Percentiles rank a stretch among this genome's conserved stretches.
Conservation (phyloP, 2,113 vertebrate genomes). For the Sinocyclocheilus anophthalmus region DNA sequence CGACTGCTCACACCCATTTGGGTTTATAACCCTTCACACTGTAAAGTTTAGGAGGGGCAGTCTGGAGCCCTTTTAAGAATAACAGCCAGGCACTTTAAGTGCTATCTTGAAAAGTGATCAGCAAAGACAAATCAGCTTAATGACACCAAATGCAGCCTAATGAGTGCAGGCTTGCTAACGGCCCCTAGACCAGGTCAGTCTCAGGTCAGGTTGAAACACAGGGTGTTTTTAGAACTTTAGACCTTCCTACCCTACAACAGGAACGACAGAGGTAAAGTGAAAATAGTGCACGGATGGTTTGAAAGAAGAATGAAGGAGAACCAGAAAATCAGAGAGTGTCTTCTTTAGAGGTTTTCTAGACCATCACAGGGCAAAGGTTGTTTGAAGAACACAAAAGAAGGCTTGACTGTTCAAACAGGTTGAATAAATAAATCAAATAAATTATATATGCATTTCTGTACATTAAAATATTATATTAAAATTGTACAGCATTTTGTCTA, state of each 20-base stretch:
- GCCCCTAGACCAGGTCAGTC: slow-evolving; percentile 42
- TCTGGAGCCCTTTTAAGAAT: slow-evolving; percentile 72
- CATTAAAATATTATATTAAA: too few relatives aligned
- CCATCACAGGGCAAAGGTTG: not conserved
- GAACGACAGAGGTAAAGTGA: not conserved
- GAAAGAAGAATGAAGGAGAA: slow-evolving; percentile 31
- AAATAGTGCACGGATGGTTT: not conserved
- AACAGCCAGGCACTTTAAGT: slow-evolving; percentile 71
- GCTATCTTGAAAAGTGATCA: slow-evolving; percentile 84
- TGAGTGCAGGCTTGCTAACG: slow-evolving; percentile 63
- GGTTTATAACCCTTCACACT: slow-evolving; percentile 67
- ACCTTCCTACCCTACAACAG: slow-evolving; percentile 26
- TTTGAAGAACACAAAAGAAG: not conserved
- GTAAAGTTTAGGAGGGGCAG: slow-evolving; percentile 66
- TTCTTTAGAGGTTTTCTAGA: slow-evolving; percentile 1
- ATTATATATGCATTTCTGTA: too few relatives aligned
- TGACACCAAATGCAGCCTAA: slow-evolving; percentile 79
- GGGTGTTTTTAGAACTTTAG: slow-evolving; percentile 51
- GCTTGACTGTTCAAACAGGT: not conserved
- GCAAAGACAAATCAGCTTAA: slow-evolving; percentile 77
- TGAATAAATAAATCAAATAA: too few relatives aligned
- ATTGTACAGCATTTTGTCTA: too few relatives aligned
- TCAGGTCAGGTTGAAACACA: slow-evolving; percentile 72
- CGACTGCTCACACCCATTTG: slow-evolving; percentile 61
- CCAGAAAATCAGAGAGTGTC: not conserved